phyloP scores from a whole-genome alignment of 1,140 invertebrate genomes.

The Drosophila simulans region DNA sequence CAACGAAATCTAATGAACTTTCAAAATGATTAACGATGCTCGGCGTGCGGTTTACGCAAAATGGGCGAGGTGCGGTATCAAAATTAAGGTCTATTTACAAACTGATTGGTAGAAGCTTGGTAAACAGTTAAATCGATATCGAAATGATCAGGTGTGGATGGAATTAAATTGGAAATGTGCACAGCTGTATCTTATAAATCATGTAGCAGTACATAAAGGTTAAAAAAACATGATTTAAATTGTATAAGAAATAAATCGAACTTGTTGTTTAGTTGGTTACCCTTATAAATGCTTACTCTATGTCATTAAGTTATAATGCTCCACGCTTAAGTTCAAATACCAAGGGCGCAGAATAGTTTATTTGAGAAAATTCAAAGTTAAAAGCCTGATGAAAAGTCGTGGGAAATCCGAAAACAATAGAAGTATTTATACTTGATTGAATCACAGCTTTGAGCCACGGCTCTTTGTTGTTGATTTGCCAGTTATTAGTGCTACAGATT shows the following conservation, averaged over 20 bases:
- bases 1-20: constrained; percentile 67
- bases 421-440: constrained; percentile 24
- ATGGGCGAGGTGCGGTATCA: constrained; percentile 30
- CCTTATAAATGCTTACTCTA: not conserved
- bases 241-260: not conserved
- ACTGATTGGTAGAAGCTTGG: constrained; percentile 17
- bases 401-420: constrained; percentile 22
- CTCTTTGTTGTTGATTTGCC: constrained; percentile 21
- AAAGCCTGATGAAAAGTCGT: constrained; percentile 23
- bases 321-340: constrained; percentile 1
- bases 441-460: constrained; percentile 6
- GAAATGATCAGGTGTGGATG: constrained; percentile 17
- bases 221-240: not conserved
- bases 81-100: constrained; percentile 34
- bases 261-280: not conserved
- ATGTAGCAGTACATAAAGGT: not conserved
- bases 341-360: constrained; percentile 25
- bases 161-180: not conserved
- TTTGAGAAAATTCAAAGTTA: constrained; percentile 20
- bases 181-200: not conserved
- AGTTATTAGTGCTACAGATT: constrained; percentile 23
- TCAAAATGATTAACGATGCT: constrained; percentile 55
- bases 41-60: constrained; percentile 33
- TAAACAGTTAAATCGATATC: constrained; percentile 20
- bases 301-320: no score